A percentile compares a stretch with the other conserved stretches of the same genome.
phyloP scores from a whole-genome alignment of 2,113 vertebrate genomes.

The Malaclemys terrapin region DNA sequence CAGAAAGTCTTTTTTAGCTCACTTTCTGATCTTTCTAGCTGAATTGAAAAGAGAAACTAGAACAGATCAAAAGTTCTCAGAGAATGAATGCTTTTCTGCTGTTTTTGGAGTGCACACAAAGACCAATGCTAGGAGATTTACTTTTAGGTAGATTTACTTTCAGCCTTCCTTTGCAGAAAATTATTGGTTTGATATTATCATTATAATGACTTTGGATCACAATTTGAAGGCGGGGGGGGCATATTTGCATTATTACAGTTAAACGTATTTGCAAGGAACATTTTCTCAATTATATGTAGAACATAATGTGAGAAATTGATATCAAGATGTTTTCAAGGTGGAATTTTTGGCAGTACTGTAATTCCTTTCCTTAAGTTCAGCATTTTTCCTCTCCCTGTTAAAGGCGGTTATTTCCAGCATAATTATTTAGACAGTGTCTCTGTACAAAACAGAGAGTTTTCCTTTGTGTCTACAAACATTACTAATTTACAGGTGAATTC shows the following conservation, averaged over 20 bases:
- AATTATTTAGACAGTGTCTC: background rate
- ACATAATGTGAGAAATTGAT: background rate
- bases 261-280: background rate
- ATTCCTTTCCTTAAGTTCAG: background rate
- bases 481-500: background rate
- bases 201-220: background rate
- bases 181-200: slow-evolving; percentile 23
- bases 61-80: background rate
- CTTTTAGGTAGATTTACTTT: background rate
- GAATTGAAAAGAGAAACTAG: background rate
- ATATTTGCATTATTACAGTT: background rate
- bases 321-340: background rate
- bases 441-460: background rate
- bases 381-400: background rate
- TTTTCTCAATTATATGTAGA: background rate
- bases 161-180: slow-evolving; percentile 25
- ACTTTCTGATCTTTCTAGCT: slow-evolving; percentile 8
- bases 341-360: background rate
- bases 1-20: background rate
- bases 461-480: background rate
- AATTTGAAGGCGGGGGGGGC: background rate
- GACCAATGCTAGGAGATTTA: background rate
- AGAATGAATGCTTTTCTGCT: background rate
- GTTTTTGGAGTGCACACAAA: slow-evolving; percentile 9
- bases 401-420: background rate